Conservation (phyloP, 2,797 vertebrate genomes). For the Toxotes lorentzi region DNA sequence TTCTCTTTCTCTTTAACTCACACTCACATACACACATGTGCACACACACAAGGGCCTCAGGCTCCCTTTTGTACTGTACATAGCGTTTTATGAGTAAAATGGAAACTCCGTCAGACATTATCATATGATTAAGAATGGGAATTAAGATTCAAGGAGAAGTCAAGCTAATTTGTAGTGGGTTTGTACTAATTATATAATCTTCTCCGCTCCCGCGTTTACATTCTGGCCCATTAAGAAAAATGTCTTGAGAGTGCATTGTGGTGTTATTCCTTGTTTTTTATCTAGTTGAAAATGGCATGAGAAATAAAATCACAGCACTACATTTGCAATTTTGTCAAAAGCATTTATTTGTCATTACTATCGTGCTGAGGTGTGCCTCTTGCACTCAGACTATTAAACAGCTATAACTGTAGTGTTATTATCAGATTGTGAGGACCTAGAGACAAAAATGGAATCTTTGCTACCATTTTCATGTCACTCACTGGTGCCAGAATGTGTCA, state of each 20-base stretch:
- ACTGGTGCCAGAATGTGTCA: constrained; percentile 47
- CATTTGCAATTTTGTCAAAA: constrained; percentile 60
- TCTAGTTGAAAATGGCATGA: constrained; percentile 39
- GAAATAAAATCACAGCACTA: constrained; percentile 38
- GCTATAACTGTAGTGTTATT: constrained; percentile 43
- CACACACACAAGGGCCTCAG: not conserved
- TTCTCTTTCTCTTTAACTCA: not conserved
- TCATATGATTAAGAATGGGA: constrained; percentile 69
- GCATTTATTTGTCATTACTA: constrained; percentile 62
- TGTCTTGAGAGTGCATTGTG: constrained; percentile 38
- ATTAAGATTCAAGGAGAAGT: constrained; percentile 68
- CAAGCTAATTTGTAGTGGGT: constrained; percentile 65
- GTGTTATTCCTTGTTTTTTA: constrained; percentile 30
- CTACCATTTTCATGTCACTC: constrained; percentile 60
- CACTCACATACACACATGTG: not conserved
- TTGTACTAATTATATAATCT: constrained; percentile 73
- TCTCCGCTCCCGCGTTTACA: constrained; percentile 53
- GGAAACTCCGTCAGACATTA: constrained; percentile 66
- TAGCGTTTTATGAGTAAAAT: constrained; percentile 63
- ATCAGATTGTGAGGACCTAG: constrained; percentile 58
- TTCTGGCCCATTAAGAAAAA: constrained; percentile 51
- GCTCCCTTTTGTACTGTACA: constrained; percentile 42
- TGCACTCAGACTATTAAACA: constrained; percentile 61
- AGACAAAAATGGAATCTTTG: constrained; percentile 52
- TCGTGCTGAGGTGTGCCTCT: constrained; percentile 35